These are phyloP conservation scores for Paguma larvata DNA, from an alignment of 2,797 vertebrate species.

Conservation along the genomic window DNA sequence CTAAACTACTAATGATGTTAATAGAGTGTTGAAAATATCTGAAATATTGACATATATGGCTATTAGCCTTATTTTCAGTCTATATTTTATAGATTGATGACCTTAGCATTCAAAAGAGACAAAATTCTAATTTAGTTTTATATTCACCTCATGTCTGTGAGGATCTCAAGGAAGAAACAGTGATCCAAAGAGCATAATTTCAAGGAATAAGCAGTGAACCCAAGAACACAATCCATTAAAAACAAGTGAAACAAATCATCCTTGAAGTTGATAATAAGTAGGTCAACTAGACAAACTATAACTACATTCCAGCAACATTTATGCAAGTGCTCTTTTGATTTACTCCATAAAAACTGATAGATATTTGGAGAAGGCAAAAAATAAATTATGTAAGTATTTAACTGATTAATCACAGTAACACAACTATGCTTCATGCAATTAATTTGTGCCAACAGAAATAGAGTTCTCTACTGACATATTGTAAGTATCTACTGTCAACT, in stretches of 20 bases:
- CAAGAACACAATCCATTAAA: background rate
- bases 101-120: background rate
- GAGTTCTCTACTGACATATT: background rate
- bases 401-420: background rate
- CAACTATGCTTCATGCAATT: background rate
- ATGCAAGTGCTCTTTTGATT: background rate
- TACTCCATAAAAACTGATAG: background rate
- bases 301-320: background rate
- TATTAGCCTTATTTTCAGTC: background rate
- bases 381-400: background rate
- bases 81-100: background rate
- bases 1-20: background rate
- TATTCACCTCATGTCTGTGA: background rate
- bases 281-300: background rate
- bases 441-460: background rate
- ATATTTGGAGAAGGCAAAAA: background rate
- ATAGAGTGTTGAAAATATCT: background rate
- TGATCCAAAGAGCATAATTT: background rate
- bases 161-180: background rate
- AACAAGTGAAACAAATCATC: background rate
- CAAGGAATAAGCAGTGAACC: background rate
- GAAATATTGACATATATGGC: background rate
- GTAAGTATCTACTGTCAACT: background rate
- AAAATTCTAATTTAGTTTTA: background rate
- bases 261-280: background rate